These are phyloP conservation scores for Coelinius sp. DNA, from an alignment of 2,888 invertebrate species.

Conservation along the genomic window DNA sequence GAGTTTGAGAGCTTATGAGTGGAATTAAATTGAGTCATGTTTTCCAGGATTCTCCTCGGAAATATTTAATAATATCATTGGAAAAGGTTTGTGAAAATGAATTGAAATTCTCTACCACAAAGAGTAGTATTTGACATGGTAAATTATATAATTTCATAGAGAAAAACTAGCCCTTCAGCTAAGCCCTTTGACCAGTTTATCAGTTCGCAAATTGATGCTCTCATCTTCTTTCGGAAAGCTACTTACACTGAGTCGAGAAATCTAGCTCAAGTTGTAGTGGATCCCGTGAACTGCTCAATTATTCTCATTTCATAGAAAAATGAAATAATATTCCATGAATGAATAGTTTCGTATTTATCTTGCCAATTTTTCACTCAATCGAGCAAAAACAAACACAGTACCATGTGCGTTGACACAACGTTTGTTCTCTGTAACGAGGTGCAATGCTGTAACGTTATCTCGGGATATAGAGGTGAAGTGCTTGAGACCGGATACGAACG, in stretches of 20 bases:
- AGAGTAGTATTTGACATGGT: not conserved
- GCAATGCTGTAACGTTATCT: not conserved
- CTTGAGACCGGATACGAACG: not conserved
- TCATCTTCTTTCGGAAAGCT: not conserved
- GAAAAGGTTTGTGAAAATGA: not conserved
- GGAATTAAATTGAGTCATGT: not conserved
- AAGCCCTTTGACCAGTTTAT: not conserved
- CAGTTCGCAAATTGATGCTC: not conserved
- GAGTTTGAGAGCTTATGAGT: not conserved
- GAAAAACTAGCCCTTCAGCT: not conserved
- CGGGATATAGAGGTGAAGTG: constrained; percentile 23
- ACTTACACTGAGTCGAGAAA: not conserved
- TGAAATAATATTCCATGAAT: not conserved
- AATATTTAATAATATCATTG: not conserved
- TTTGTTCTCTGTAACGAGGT: not conserved
- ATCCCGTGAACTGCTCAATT: not conserved
- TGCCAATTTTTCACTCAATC: not conserved
- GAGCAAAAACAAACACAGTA: not conserved
- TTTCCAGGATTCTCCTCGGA: not conserved
- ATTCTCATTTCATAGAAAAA: not conserved
- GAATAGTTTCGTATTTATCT: not conserved
- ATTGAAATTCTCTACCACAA: not conserved
- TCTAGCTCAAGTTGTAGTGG: not conserved
- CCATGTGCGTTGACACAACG: not conserved
- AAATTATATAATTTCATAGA: not conserved